These are phyloP conservation scores for Oophaga sylvatica DNA, from an alignment of 2,797 vertebrate species.

Conservation along the genomic window DNA sequence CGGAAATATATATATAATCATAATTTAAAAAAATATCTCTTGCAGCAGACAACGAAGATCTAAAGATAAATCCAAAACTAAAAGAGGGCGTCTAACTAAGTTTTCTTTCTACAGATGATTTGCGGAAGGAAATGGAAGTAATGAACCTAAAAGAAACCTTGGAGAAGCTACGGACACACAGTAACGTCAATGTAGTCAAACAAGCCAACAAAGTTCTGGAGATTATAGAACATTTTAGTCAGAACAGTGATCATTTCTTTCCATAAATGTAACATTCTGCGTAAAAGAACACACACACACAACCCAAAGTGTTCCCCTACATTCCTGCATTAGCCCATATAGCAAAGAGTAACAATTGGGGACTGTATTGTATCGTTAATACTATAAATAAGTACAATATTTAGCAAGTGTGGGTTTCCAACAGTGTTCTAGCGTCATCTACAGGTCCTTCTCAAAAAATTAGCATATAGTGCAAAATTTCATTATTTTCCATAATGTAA, in stretches of 20 bases:
- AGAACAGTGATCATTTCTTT: slow-evolving; percentile 28
- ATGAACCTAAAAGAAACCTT: slow-evolving; percentile 81
- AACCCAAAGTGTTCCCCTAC: neutral
- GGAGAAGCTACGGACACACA: slow-evolving; percentile 75
- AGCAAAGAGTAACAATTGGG: neutral
- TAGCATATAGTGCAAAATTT: too few species aligned
- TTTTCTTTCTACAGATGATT: slow-evolving; percentile 69
- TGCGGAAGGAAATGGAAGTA: slow-evolving; percentile 81
- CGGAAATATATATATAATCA: too few species aligned
- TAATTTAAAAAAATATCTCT: too few species aligned
- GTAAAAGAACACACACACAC: neutral
- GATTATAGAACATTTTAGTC: slow-evolving; percentile 66
- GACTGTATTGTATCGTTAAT: neutral
- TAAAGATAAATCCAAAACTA: too few species aligned
- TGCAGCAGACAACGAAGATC: too few species aligned
- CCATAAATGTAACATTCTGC: slow-evolving; percentile 9
- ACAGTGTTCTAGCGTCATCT: neutral
- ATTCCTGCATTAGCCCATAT: neutral
- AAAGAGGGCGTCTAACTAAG: neutral
- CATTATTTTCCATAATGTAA: too few species aligned
- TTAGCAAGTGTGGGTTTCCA: neutral
- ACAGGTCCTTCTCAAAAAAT: too few species aligned
- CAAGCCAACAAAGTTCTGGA: slow-evolving; percentile 78
- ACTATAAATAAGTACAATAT: neutral
- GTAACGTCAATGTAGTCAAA: slow-evolving; percentile 78